These are phyloP conservation scores for Bembecia ichneumoniformis DNA, from an alignment of 2,888 invertebrate genomes.

Conservation along the genomic window DNA sequence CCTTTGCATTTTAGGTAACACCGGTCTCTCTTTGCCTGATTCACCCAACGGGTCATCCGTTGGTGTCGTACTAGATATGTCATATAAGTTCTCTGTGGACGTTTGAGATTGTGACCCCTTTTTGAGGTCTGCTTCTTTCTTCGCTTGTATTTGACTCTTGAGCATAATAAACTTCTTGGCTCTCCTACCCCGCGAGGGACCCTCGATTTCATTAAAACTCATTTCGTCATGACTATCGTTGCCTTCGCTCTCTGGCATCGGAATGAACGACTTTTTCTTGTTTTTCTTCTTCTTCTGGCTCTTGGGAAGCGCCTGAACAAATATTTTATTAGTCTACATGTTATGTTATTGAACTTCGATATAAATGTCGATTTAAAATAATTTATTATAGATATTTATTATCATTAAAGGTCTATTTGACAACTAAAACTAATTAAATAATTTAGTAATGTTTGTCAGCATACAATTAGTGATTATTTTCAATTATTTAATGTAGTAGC, in stretches of 20 bases:
- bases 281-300: conserved; percentile 68
- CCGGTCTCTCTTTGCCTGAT: conserved; percentile 47
- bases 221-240: conserved; percentile 67
- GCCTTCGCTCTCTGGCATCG: conserved; percentile 65
- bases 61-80: conserved; percentile 64
- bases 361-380: conserved; percentile 1
- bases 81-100: conserved; percentile 60
- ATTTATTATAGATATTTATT: not conserved
- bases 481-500: too few relatives aligned
- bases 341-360: not conserved
- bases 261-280: conserved; percentile 60
- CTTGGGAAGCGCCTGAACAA: conserved; percentile 52
- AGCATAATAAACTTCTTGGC: conserved; percentile 65
- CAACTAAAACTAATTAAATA: not conserved
- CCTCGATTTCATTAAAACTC: conserved; percentile 67
- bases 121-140: conserved; percentile 57
- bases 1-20: conserved; percentile 52
- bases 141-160: conserved; percentile 64
- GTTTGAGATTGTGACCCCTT: conserved; percentile 65
- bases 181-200: conserved; percentile 56
- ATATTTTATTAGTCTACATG: not conserved
- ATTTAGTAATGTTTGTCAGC: not conserved
- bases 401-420: not conserved
- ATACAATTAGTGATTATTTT: too few relatives aligned
- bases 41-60: conserved; percentile 57